Conservation (phyloP, 2,797 vertebrate species). For the Tenualosa ilisha region DNA sequence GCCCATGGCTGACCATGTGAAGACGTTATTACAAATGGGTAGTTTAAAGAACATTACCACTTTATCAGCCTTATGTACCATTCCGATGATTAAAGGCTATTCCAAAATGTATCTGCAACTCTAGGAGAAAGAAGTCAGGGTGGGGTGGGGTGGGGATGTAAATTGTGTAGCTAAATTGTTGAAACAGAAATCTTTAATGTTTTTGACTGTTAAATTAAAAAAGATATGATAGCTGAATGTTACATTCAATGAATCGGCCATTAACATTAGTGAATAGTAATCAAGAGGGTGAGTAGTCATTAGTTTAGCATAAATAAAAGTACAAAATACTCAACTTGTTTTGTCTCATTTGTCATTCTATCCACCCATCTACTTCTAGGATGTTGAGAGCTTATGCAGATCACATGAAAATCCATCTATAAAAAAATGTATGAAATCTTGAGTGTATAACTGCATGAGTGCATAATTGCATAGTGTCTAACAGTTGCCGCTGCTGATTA, state of each 20-base stretch:
- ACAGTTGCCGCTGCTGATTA: too few relatives aligned
- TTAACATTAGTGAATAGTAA: neutral
- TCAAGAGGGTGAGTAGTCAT: neutral
- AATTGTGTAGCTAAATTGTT: neutral
- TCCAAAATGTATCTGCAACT: neutral
- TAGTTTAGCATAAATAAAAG: slow-evolving; percentile 18
- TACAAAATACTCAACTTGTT: neutral
- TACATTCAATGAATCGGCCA: neutral
- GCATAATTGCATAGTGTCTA: too few relatives aligned
- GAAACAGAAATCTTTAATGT: neutral
- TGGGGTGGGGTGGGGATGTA: neutral
- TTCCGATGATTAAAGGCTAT: neutral
- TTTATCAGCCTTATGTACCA: neutral
- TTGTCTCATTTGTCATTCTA: neutral
- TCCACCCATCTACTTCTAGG: too few relatives aligned
- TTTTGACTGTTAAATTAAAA: slow-evolving; percentile 1
- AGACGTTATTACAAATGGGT: neutral
- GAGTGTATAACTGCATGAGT: too few relatives aligned
- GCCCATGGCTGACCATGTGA: slow-evolving; percentile 1
- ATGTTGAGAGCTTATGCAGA: neutral
- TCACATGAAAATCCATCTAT: neutral
- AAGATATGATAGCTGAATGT: neutral
- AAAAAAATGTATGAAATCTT: neutral
- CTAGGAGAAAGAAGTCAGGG: neutral
- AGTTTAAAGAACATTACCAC: neutral